Percentiles rank a stretch among this genome's conserved stretches.
phyloP scores from a whole-genome alignment of 2,113 vertebrate genomes.

The Gallinago undulata region DNA sequence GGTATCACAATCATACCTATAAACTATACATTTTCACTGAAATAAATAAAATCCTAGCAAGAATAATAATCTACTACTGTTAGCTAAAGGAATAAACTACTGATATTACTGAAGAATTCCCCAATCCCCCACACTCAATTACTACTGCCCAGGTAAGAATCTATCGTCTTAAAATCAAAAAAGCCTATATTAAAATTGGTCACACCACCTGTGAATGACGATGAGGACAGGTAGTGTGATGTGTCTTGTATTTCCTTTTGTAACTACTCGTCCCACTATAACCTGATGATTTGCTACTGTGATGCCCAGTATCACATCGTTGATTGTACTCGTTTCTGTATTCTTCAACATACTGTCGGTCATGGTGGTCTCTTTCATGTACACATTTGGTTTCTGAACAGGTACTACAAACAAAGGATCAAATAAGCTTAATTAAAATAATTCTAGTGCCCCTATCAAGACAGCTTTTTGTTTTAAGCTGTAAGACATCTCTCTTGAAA shows the following conservation, averaged over 20 bases:
- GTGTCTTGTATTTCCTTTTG: slow-evolving; percentile 68
- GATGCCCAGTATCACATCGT: slow-evolving; percentile 62
- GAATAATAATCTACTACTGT: background rate
- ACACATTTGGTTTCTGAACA: slow-evolving; percentile 60
- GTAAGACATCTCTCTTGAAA: background rate
- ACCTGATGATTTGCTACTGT: slow-evolving; percentile 87
- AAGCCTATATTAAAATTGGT: slow-evolving; percentile 19
- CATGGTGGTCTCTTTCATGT: slow-evolving; percentile 65
- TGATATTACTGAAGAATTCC: background rate
- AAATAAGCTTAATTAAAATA: background rate
- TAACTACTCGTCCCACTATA: slow-evolving; percentile 76
- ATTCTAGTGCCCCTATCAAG: background rate
- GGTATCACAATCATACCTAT: background rate
- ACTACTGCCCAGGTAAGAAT: slow-evolving; percentile 22
- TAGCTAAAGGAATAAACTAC: background rate
- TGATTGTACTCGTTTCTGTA: slow-evolving; percentile 64
- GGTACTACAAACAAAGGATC: slow-evolving; percentile 50
- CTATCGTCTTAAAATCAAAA: background rate
- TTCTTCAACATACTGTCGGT: slow-evolving; percentile 60
- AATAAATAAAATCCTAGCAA: slow-evolving; percentile 17
- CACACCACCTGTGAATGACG: slow-evolving; percentile 80
- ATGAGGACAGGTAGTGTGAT: slow-evolving; percentile 38
- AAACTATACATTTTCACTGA: background rate
- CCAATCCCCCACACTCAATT: background rate
- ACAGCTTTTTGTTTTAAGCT: background rate